These are phyloP conservation scores for Lethocerus indicus DNA, from an alignment of 1,140 invertebrate species.

Conservation along the genomic window DNA sequence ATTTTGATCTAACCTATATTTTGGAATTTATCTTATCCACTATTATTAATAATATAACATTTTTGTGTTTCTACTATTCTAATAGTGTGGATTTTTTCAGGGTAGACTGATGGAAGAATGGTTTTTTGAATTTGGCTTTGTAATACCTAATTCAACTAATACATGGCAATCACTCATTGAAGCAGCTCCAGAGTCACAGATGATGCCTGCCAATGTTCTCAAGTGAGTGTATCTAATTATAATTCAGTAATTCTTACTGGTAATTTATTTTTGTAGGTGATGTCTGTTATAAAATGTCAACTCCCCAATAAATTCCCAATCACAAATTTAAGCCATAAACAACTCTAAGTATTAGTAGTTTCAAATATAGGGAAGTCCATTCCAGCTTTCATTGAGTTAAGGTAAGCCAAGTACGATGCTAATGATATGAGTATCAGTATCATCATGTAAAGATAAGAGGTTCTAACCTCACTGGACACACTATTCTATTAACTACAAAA, in stretches of 20 bases:
- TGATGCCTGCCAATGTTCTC: slow-evolving; percentile 97
- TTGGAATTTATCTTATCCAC: too few relatives aligned
- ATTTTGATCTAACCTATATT: too few relatives aligned
- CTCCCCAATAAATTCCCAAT: not conserved
- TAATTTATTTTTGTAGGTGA: too few relatives aligned
- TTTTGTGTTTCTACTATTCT: not conserved
- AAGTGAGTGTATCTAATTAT: slow-evolving; percentile 42
- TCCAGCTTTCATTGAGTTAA: too few relatives aligned
- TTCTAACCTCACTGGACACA: too few relatives aligned
- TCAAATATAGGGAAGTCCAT: not conserved
- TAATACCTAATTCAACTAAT: slow-evolving; percentile 96
- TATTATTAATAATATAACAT: too few relatives aligned
- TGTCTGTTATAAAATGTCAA: not conserved
- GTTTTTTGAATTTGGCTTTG: slow-evolving; percentile 99
- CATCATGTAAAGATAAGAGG: too few relatives aligned
- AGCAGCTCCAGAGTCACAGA: slow-evolving; percentile 96
- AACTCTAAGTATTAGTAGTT: not conserved
- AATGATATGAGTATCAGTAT: too few relatives aligned
- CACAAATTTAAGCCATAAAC: not conserved
- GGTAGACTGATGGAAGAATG: slow-evolving; percentile 84
- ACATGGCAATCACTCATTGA: slow-evolving; percentile 98
- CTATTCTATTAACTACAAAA: too few relatives aligned
- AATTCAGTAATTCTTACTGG: not conserved
- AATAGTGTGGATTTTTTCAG: slow-evolving; percentile 25
- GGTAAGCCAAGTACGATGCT: too few relatives aligned